These are phyloP conservation scores for Trileptium ribeirensis DNA, from an alignment of 2,888 invertebrate species.

Conservation along the genomic window DNA sequence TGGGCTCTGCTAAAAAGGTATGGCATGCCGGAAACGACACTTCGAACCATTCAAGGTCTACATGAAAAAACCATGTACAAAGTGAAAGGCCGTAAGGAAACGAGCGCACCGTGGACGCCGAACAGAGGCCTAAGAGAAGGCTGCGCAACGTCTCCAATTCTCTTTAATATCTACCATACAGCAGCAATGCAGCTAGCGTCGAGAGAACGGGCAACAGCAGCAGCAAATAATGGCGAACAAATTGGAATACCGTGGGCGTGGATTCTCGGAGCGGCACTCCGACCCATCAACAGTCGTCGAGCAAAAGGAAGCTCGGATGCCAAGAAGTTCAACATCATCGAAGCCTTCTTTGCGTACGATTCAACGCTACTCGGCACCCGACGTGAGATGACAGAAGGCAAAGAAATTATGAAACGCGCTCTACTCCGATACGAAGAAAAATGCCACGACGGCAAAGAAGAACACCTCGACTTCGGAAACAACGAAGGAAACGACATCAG, in stretches of 20 bases:
- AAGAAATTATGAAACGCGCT: no score
- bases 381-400: no score
- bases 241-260: neutral
- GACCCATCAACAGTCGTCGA: neutral
- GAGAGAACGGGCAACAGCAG: neutral
- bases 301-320: neutral
- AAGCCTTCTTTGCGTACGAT: neutral
- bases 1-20: neutral
- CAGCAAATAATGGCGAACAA: neutral
- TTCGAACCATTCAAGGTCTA: neutral
- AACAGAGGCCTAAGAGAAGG: neutral
- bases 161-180: neutral
- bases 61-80: neutral
- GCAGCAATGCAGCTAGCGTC: neutral
- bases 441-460: neutral
- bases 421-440: conserved; percentile 5
- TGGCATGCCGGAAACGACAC: neutral
- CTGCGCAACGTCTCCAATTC: neutral
- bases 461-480: neutral
- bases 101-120: neutral
- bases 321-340: neutral
- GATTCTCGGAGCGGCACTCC: neutral
- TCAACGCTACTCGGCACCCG: no score
- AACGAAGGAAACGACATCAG: neutral
- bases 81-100: neutral